phyloP scores from a whole-genome alignment of 2,797 vertebrate genomes.

The Dendrocincla fuliginosa region DNA sequence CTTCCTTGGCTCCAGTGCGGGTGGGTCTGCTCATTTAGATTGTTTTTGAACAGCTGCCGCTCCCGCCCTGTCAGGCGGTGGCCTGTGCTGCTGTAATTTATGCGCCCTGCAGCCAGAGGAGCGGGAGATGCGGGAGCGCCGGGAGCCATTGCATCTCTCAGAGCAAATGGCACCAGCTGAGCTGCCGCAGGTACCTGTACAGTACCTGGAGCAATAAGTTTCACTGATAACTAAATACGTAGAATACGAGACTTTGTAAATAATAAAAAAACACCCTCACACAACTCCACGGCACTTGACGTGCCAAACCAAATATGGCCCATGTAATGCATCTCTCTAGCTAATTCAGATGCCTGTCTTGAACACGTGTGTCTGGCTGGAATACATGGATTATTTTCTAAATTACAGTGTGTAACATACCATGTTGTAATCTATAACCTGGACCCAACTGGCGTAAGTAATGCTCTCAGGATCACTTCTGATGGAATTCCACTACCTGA shows the following conservation, averaged over 20 bases:
- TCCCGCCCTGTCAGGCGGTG: neutral
- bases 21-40: neutral
- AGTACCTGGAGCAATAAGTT: neutral
- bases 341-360: neutral
- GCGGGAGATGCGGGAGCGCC: too few relatives aligned
- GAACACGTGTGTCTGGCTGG: neutral
- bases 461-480: neutral
- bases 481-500: neutral
- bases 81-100: accelerated
- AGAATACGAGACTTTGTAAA: neutral
- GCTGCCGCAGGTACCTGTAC: neutral
- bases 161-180: neutral
- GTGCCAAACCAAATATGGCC: neutral
- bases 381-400: neutral
- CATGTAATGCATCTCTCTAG: neutral
- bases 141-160: accelerated
- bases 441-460: neutral
- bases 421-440: neutral
- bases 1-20: neutral
- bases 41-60: accelerated
- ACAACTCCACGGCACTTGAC: neutral
- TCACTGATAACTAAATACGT: neutral
- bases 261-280: accelerated
- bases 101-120: neutral
- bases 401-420: accelerated